These are phyloP conservation scores for Melanophora roralis DNA, from an alignment of 2,888 invertebrate genomes.

Conservation along the genomic window DNA sequence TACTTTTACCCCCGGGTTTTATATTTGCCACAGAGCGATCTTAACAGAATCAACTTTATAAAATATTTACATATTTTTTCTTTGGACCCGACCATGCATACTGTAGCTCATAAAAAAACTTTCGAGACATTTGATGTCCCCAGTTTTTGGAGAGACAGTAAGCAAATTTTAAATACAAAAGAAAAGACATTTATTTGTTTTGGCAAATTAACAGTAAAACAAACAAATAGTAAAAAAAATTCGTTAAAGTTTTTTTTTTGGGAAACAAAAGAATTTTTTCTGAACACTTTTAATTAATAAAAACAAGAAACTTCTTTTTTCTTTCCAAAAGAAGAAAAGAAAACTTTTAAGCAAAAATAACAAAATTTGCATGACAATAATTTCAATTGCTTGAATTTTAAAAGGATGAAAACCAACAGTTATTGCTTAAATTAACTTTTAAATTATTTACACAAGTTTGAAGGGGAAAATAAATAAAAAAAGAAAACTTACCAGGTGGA, in stretches of 20 bases:
- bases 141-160: conserved; percentile 9
- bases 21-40: too few relatives aligned
- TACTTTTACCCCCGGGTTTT: too few relatives aligned
- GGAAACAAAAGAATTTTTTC: conserved; percentile 35
- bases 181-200: conserved; percentile 8
- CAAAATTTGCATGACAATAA: conserved; percentile 44
- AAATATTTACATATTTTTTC: too few relatives aligned
- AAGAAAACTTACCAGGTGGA: conserved; percentile 84
- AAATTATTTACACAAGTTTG: neutral
- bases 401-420: neutral
- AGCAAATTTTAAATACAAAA: conserved; percentile 23
- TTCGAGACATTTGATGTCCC: conserved; percentile 42
- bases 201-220: conserved; percentile 1
- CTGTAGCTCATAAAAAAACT: conserved; percentile 11
- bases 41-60: too few relatives aligned
- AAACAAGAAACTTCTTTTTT: conserved; percentile 7
- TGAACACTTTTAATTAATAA: conserved; percentile 41
- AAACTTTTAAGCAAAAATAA: conserved; percentile 10
- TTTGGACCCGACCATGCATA: neutral
- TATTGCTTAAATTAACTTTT: neutral
- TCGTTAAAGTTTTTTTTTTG: conserved; percentile 22
- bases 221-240: conserved; percentile 27
- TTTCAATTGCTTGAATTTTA: conserved; percentile 16
- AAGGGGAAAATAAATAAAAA: neutral
- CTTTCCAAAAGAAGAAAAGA: neutral